Evolutionary conservation across 2,888 invertebrate genomes (phyloP).

Genomic region (Apocheima hispidaria): DNA sequence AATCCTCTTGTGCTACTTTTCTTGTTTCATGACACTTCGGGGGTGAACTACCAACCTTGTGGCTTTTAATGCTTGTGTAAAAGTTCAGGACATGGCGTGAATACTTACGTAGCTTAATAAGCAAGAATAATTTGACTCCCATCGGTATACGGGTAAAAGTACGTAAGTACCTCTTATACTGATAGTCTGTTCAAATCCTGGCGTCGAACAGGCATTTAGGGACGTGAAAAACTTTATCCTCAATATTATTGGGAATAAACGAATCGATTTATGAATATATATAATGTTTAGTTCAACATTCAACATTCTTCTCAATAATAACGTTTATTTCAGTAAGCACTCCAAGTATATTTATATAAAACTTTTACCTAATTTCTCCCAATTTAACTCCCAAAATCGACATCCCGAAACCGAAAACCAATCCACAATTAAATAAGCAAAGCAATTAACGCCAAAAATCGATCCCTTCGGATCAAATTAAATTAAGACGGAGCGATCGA

Average conservation of each 20-base stretch:
- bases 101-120: neutral
- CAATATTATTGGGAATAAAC: neutral
- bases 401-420: slow-evolving; percentile 14
- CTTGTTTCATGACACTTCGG: neutral
- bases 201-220: neutral
- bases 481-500: slow-evolving; percentile 47
- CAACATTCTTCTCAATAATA: too few species aligned
- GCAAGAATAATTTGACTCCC: too few species aligned
- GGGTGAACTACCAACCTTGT: neutral
- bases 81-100: neutral
- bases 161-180: neutral
- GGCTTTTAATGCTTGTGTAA: neutral
- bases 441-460: slow-evolving; percentile 29
- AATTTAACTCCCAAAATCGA: neutral
- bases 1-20: neutral
- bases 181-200: neutral
- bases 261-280: too few species aligned
- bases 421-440: slow-evolving; percentile 24
- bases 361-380: neutral
- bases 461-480: slow-evolving; percentile 48
- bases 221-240: neutral
- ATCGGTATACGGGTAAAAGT: too few species aligned
- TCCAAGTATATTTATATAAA: neutral
- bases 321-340: neutral
- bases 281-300: too few species aligned